Base-by-base conservation (phyloP, 2,797 vertebrate genomes). In the Limnodromus scolopaceus region DNA sequence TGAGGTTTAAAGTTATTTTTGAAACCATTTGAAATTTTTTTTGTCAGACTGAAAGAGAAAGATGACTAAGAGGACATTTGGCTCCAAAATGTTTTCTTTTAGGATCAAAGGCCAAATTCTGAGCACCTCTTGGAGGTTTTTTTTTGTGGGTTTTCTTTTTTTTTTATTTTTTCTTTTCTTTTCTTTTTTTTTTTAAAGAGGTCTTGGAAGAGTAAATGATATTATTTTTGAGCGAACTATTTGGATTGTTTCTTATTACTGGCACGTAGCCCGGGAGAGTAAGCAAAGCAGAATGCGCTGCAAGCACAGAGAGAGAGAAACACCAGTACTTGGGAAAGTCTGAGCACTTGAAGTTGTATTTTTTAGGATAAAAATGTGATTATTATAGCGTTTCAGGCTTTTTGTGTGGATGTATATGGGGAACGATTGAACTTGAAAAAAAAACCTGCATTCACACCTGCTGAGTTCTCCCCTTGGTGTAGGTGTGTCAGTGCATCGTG, bases 191-290 rank as follows among this genome's bases (percentile, higher is more conserved):
- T 75, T 78, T 54, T 16, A 0, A n/a, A 51, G 48, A 72, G 3
- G 4, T 75, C 69, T 95, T 95, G 89, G 91, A 92, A 78, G 79
- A 88, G 46, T 41, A 92, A 90, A 34, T 81, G 17, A 65, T 94
- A 61, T 89, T 93, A 92, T 93, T 95, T 94, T 92, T 86, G 70
- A 94, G 64, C 19, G 5, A 90, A 84, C 58, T 92, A 8, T 93
- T 95, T 87, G 94, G 75, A 57, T 84, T 90, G 93, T 95, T 97
- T 95, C 85, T 95, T 96, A 64, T 94, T 93, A 53, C 86, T 96
- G 96, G 95, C 94, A 83, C 41, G 0, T 9, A 74, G 89, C 94
- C 90, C 71, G 57, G 78, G 77, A 84, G 80, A 86, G 87, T 88
- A 94, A 96, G 93, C 66, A 92, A 95, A 95, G 48, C 85, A 87